A percentile compares a stretch with the other conserved stretches of the same genome.
Evolutionary conservation across 1,140 invertebrate genomes (phyloP).

Genomic region (Caerostris extrusa): DNA sequence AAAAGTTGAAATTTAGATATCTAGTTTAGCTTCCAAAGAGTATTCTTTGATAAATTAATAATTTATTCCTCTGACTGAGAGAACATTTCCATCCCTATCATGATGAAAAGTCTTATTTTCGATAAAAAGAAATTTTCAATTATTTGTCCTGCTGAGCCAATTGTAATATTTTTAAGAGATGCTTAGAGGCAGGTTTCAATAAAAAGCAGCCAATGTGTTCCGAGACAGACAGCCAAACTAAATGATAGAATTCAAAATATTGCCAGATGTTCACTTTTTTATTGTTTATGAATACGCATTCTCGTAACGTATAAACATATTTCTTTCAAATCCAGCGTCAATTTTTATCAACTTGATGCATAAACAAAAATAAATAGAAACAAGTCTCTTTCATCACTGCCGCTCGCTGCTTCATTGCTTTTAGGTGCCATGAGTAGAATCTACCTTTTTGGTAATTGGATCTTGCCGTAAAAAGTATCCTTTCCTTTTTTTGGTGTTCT

Average conservation of each 20-base stretch:
- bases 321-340: slow-evolving; percentile 35
- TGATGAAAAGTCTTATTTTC: too few species aligned
- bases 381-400: not conserved
- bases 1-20: too few species aligned
- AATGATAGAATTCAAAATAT: slow-evolving; percentile 24
- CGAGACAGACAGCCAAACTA: not conserved
- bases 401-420: not conserved
- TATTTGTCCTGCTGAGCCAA: too few species aligned
- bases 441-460: slow-evolving; percentile 38
- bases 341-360: not conserved
- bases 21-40: too few species aligned
- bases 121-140: too few species aligned
- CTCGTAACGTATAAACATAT: not conserved
- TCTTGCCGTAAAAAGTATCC: slow-evolving; percentile 31
- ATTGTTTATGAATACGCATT: not conserved
- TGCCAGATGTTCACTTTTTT: not conserved
- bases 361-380: not conserved
- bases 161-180: not conserved
- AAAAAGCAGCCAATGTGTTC: not conserved
- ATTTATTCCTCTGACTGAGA: not conserved
- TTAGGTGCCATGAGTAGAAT: not conserved
- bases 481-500: not conserved
- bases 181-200: not conserved
- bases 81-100: not conserved
- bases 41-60: too few species aligned